Conservation (phyloP, 2,113 vertebrate species). For the Spermophilus dauricus region DNA sequence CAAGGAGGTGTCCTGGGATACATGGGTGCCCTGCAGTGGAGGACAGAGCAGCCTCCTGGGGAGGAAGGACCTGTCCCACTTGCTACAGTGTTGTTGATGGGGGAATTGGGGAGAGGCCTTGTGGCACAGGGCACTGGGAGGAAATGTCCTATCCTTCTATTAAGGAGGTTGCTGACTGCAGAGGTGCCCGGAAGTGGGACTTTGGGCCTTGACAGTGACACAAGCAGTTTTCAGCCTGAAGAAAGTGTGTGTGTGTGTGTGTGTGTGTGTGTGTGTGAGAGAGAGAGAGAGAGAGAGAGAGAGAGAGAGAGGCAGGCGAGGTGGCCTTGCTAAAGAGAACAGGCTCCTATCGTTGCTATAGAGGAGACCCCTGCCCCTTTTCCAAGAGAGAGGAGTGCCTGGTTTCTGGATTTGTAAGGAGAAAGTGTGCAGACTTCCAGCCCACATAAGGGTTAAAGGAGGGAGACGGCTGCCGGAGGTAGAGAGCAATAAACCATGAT, state of each 20-base stretch:
- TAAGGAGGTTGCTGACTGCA: neutral
- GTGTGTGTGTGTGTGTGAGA: no score
- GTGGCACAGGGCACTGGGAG: rapidly evolving
- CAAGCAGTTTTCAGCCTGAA: neutral
- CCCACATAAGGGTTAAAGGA: neutral
- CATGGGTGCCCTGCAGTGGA: rapidly evolving
- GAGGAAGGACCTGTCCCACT: neutral
- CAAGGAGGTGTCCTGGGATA: neutral
- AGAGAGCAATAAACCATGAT: neutral
- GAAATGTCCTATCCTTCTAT: neutral
- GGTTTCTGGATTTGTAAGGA: neutral
- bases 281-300: neutral
- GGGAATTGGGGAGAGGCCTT: no score
- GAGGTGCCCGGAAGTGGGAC: neutral
- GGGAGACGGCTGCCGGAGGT: neutral
- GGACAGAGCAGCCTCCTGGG: neutral
- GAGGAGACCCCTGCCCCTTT: neutral
- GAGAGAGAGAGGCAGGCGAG: neutral
- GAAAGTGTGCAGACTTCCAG: neutral
- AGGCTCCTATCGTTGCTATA: neutral
- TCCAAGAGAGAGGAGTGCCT: no score
- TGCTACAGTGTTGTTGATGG: rapidly evolving
- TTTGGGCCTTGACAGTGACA: neutral
- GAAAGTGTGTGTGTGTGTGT: neutral
- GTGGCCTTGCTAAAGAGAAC: no score